Conservation (phyloP, 2,888 invertebrate species). For the Tiliacea aurago region DNA sequence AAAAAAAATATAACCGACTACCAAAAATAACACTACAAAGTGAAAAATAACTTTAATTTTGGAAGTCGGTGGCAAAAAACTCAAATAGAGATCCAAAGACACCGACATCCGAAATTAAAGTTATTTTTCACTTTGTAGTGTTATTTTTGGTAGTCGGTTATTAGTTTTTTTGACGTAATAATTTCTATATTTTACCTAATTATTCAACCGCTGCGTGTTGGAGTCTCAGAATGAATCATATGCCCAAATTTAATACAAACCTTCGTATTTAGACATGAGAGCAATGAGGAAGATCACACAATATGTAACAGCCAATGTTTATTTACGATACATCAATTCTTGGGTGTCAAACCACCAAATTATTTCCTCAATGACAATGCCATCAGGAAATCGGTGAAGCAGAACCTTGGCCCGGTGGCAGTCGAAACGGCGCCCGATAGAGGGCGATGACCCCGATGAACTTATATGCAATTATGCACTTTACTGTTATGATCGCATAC, state of each 20-base stretch:
- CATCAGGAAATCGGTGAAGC: conserved; percentile 52
- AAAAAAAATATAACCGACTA: too few relatives aligned
- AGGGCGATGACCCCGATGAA: conserved; percentile 49
- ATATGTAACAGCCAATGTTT: conserved; percentile 33
- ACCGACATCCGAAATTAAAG: too few relatives aligned
- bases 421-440: conserved; percentile 45
- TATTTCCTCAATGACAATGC: conserved; percentile 50
- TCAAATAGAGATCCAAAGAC: too few relatives aligned
- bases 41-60: too few relatives aligned
- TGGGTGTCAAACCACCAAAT: conserved; percentile 32
- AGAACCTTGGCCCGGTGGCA: conserved; percentile 48
- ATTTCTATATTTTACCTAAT: conserved; percentile 12
- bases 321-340: conserved; percentile 35
- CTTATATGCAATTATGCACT: conserved; percentile 30
- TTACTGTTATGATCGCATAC: neutral
- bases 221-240: neutral
- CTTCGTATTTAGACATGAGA: neutral
- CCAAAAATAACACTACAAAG: too few relatives aligned
- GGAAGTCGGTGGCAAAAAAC: too few relatives aligned
- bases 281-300: conserved; percentile 31
- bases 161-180: conserved; percentile 1
- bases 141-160: too few relatives aligned
- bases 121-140: too few relatives aligned
- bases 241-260: neutral
- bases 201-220: neutral